Evolutionary conservation across 2,888 invertebrate species (phyloP), one percentile per base, ranked within the genome.

Genomic region (Lithophane leautieri): DNA sequence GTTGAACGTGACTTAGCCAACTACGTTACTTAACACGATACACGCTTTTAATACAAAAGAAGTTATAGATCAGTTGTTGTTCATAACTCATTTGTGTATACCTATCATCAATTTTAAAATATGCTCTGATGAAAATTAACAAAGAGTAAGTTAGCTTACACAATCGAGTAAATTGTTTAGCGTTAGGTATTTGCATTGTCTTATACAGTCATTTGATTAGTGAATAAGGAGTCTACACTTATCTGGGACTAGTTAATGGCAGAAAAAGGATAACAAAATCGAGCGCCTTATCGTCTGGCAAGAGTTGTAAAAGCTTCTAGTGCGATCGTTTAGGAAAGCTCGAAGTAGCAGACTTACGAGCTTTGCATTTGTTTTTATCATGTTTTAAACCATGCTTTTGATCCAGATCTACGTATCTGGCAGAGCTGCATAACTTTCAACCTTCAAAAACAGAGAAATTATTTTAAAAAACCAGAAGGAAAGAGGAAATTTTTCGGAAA

Each of bases 1-100:
- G 86, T 87, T 90, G 90, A 94, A 92, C 95, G 95, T 95, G 95
- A 95, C 94, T 94, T 93, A 91, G 91, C 92, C 92, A 93, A 95
- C 91, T 91, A 89, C 86, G 91, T 95, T 94, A 92, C 93, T 92
- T 93, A 94, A 94, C 89, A 90, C 90, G 90, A 92, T 90, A 90
- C 90, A 90, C 90, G 91, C 91, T 92, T 92, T 90, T 90, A 83
- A 88, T 85, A 90, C 90, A 92, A 92, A 94, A 94, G 94, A 94
- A 93, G 91, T 92, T 91, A 89, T 90, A 92, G 92, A 93, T 87
- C 87, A 34, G 34, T 34, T 4, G 34, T 34, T 89, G 90, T 92
- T 93, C 92, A 91, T 92, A 93, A 94, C 89, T 92, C 93, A 92
- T 93, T 94, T 92, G 90, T 88, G 88, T 85, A 86, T 90, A 93